Evolutionary conservation across 2,888 invertebrate genomes (phyloP).

Genomic region (Julus scandinavius): DNA sequence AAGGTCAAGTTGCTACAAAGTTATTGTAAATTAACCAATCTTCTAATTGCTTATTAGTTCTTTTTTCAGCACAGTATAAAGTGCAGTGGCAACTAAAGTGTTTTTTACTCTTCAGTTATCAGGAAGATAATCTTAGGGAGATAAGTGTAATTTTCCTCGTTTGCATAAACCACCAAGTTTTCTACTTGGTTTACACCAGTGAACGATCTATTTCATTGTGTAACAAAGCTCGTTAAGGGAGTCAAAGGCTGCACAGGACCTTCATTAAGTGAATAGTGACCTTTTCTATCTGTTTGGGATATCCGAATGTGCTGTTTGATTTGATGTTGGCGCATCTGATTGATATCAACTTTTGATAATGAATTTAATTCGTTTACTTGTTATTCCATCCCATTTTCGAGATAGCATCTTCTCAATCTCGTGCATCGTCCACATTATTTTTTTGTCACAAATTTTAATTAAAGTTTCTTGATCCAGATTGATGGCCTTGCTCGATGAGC

Average conservation of each 20-base stretch:
- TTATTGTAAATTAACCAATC: conserved; percentile 9
- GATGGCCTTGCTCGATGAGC: background rate
- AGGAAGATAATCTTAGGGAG: background rate
- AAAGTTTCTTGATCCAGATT: conserved; percentile 19
- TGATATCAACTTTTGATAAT: conserved; percentile 1
- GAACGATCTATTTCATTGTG: background rate
- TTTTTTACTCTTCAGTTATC: background rate
- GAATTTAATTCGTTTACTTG: background rate
- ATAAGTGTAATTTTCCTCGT: conserved; percentile 14
- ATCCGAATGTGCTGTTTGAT: background rate
- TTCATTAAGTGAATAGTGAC: background rate
- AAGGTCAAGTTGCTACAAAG: conserved; percentile 23
- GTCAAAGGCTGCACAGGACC: background rate
- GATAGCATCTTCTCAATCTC: background rate
- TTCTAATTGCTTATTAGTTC: conserved; percentile 26
- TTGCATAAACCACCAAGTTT: conserved; percentile 1
- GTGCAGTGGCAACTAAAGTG: conserved; percentile 1
- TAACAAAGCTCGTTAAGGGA: background rate
- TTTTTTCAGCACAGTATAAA: background rate
- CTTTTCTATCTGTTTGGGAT: background rate
- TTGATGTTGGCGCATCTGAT: conserved; percentile 25
- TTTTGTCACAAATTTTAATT: conserved; percentile 30
- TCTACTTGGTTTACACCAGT: background rate
- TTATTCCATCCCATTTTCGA: background rate
- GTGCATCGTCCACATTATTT: background rate